Evolutionary conservation across 2,888 invertebrate genomes (phyloP), one percentile per base, ranked within the genome.

Genomic region (Tineola bisselliella): DNA sequence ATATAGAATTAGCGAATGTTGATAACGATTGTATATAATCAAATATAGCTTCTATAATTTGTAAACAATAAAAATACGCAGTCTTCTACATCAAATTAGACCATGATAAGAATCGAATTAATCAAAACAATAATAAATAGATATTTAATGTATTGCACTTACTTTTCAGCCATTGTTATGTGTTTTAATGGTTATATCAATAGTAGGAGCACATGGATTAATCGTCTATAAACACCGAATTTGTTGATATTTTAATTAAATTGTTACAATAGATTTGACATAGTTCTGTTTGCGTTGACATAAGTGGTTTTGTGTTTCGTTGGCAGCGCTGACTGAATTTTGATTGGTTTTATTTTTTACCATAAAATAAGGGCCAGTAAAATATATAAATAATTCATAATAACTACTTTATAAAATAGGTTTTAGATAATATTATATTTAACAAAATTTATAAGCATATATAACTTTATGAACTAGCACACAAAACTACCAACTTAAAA

Each of bases 231-330:
- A 74, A 77, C 74, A 70, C 65, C 68, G 68, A 70, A 71, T 71
- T 77, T 79, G 72, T 76, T 79, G 70, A 74, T 76, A 73, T 76
- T 79, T 77, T 81, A 84, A 84, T 76, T 68, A 72, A 76, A 84
- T 84, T 82, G 25, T 84, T 84, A 76, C 78, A 80, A 79, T 69
- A 77, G 77, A 72, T 79, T 82, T 82, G 82, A 84, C 84, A 81
- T 81, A 81, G 75, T 82, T 82, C 84, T 82, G 81, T 84, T 84
- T 83, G 84, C 81, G 80, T 81, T 86, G 86, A 84, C 86, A 82
- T 77, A 61, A 64, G 68, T n/a, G 66, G 68, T 73, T 64, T 58
- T 33, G 8, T 2, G 13, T 31, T 31, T 33, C 3, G 58, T 58
- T 58, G 58, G 31, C 15, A 33, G 31, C 31, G 8, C 33, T 12